These are phyloP conservation scores for Physeter macrocephalus DNA, from an alignment of 2,113 vertebrate genomes.

Conservation along the genomic window DNA sequence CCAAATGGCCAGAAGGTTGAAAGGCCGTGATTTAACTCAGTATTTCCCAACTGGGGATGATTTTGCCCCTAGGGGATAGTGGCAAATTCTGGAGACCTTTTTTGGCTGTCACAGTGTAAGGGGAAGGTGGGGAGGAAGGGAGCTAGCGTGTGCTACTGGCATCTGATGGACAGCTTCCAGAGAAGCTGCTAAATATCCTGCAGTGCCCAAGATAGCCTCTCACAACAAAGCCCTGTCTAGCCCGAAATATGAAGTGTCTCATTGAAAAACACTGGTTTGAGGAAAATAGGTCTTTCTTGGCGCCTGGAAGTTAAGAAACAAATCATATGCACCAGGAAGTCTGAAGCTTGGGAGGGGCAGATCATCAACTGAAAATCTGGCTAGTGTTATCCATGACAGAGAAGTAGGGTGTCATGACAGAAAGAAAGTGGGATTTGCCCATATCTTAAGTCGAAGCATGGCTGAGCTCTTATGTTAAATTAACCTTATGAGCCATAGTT, in stretches of 20 bases:
- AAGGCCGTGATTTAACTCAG: background rate
- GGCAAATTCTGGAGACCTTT: background rate
- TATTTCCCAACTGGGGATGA: fast-evolving
- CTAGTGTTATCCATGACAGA: background rate
- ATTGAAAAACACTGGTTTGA: background rate
- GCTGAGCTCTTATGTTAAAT: background rate
- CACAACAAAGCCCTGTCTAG: no score
- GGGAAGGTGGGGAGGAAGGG: background rate
- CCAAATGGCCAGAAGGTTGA: no score
- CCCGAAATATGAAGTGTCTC: background rate
- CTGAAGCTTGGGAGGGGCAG: background rate
- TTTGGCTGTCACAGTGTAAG: background rate
- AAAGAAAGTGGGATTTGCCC: background rate
- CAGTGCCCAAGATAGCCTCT: background rate
- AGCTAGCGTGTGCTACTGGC: background rate
- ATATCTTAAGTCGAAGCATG: background rate
- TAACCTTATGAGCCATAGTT: background rate
- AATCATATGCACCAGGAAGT: background rate
- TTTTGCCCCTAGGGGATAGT: background rate
- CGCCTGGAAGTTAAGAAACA: background rate
- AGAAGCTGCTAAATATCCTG: background rate
- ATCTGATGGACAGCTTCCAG: background rate
- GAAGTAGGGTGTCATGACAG: background rate
- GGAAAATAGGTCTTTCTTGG: background rate
- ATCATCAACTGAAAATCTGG: background rate